Conservation (phyloP, 2,797 vertebrate species). For the Gymnopithys bicolor region DNA sequence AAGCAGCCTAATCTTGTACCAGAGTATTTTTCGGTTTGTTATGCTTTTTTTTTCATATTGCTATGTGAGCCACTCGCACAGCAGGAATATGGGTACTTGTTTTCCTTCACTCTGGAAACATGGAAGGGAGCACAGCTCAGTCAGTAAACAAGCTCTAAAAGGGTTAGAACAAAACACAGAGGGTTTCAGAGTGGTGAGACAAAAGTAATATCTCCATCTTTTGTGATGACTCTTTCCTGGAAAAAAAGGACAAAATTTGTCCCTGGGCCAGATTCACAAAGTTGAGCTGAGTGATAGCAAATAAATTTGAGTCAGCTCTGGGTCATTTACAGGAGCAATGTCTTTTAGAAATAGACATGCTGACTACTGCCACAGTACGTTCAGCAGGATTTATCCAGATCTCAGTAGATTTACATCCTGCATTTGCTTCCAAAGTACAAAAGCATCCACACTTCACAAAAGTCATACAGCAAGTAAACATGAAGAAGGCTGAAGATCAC, state of each 20-base stretch:
- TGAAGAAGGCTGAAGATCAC: neutral
- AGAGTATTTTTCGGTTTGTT: neutral
- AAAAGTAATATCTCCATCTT: neutral
- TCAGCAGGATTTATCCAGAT: constrained; percentile 18
- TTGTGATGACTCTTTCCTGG: neutral
- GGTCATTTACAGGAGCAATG: neutral
- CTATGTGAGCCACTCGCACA: neutral
- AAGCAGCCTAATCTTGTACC: neutral
- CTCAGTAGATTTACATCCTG: neutral
- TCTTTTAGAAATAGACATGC: constrained; percentile 1
- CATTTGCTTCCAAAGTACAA: neutral
- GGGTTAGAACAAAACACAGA: constrained; percentile 41
- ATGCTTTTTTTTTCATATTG: neutral
- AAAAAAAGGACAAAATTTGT: neutral
- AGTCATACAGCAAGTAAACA: neutral
- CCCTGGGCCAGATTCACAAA: neutral
- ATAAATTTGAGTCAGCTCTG: constrained; percentile 7
- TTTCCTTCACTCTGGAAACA: constrained; percentile 37
- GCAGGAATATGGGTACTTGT: neutral
- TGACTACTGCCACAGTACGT: neutral
- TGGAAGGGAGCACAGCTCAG: neutral
- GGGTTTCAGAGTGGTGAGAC: constrained; percentile 18
- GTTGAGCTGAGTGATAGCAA: neutral
- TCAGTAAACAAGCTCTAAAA: constrained; percentile 49
- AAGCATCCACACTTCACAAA: neutral